These are phyloP conservation scores for Scomberomorus guttatus DNA, from an alignment of 2,797 vertebrate species.

Conservation along the genomic window DNA sequence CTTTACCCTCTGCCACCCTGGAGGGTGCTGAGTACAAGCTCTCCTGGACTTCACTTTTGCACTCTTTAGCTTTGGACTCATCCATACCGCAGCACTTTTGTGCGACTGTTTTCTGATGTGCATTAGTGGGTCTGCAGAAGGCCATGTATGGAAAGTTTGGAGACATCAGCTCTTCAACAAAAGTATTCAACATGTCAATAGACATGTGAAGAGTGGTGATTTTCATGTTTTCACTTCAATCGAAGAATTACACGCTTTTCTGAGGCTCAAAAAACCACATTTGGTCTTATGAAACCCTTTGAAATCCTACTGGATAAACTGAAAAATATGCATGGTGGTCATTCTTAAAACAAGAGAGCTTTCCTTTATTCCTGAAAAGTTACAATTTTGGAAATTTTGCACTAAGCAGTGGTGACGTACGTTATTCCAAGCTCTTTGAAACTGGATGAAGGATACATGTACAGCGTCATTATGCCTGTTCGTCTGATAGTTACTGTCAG, in stretches of 20 bases:
- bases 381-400: neutral
- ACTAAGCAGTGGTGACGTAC: neutral
- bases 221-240: constrained; percentile 50
- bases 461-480: neutral
- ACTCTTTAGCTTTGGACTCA: constrained; percentile 4
- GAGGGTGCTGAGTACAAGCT: constrained; percentile 3
- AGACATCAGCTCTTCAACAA: neutral
- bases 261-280: constrained; percentile 44
- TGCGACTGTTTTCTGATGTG: constrained; percentile 13
- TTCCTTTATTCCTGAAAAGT: constrained; percentile 22
- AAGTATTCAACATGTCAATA: constrained; percentile 11
- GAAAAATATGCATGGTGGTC: constrained; percentile 48
- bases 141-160: neutral
- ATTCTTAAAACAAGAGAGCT: constrained; percentile 37
- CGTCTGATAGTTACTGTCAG: neutral
- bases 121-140: constrained; percentile 6
- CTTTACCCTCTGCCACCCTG: constrained; percentile 8
- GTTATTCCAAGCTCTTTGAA: constrained; percentile 8
- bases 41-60: neutral
- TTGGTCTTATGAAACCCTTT: constrained; percentile 49
- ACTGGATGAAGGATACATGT: neutral
- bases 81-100: constrained; percentile 25
- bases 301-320: constrained; percentile 55
- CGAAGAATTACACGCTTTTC: constrained; percentile 32
- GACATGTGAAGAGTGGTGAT: constrained; percentile 36